A percentile compares a stretch with the other conserved stretches of the same genome.
These are phyloP conservation scores for Scaptomyza reducta DNA, from an alignment of 2,888 invertebrate species.

Conservation along the genomic window DNA sequence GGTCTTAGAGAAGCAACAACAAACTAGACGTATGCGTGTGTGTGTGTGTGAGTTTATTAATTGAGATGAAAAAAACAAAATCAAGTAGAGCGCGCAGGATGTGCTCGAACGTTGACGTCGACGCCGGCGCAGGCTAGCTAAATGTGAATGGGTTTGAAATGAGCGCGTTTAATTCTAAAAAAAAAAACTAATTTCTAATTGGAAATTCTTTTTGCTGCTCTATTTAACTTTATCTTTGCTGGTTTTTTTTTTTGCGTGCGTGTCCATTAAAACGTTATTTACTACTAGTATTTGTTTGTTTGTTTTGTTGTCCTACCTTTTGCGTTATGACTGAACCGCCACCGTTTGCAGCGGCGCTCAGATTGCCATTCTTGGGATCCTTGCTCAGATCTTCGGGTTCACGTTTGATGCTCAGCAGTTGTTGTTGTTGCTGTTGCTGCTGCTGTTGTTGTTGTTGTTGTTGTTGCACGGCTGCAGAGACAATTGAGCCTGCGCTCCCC, in stretches of 20 bases:
- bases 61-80: constrained; percentile 52
- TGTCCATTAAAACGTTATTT: constrained; percentile 67
- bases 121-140: constrained; percentile 21
- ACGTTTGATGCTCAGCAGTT: constrained; percentile 84
- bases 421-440: constrained; percentile 66
- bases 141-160: constrained; percentile 34
- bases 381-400: constrained; percentile 85
- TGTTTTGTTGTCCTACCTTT: constrained; percentile 78
- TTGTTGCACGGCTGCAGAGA: constrained; percentile 76
- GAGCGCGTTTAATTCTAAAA: constrained; percentile 20
- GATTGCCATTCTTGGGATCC: constrained; percentile 84
- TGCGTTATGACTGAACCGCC: constrained; percentile 77
- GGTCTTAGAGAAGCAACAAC: constrained; percentile 60
- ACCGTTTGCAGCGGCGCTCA: constrained; percentile 67
- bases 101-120: constrained; percentile 28
- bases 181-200: constrained; percentile 44
- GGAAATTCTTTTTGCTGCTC: constrained; percentile 27
- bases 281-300: constrained; percentile 19
- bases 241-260: constrained; percentile 59
- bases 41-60: constrained; percentile 29
- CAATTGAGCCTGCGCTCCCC: constrained; percentile 80
- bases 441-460: constrained; percentile 71
- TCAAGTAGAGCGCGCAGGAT: constrained; percentile 57
- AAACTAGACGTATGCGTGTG: constrained; percentile 16
- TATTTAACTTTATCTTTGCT: constrained; percentile 8